Base-by-base conservation (phyloP, 1,140 invertebrate genomes). In the Lasioglossum baleicum region DNA sequence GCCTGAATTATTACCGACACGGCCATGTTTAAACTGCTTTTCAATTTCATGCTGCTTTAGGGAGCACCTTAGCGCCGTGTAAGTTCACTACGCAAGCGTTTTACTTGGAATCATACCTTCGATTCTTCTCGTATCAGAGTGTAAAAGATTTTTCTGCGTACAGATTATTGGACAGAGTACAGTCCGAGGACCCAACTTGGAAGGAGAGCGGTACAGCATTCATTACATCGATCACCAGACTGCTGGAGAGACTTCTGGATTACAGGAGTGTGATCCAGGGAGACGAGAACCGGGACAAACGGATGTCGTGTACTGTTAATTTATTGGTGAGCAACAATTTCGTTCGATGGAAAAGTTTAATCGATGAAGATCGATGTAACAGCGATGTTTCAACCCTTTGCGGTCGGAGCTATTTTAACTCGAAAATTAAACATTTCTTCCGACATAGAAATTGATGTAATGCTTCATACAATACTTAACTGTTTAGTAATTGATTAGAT, bases 261-360 rank as follows among this genome's bases (percentile, higher is more conserved):
- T 99, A 99, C 91, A 95, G 97, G 69, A 97, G 96, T 88, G 97
- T 98, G 7, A 97, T 98, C 91, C 96, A 98, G 88, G 97, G 97
- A 2, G 97, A 98, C 90, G 97, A 98, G 88, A 98, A 98, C 91
- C 94, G 97, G 35, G 97, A 98, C 88, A 98, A 98, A 91, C 94
- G 98, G 60, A 99, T 99, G 98, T 98, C 97, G 6, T 99, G 98
- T 91, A 99, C 98, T 2, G 98, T 99, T 63, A 99, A 99, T 94
- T 94, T 99, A 78, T 93, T 99, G 92, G 97, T 97, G 92, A 93
- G 26, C 26, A 26, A 26, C 26, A 1, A 26, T 26, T 26, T 26
- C 26, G 26, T 26, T 26, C 26, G 26, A 26, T 26, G 1, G 26
- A 26, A 26, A 26, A 26, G 26, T 26, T 26, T 26, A 26, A 26